Evolutionary conservation across 2,888 invertebrate genomes (phyloP).

Genomic region (Venustoraphidia nigricollis): DNA sequence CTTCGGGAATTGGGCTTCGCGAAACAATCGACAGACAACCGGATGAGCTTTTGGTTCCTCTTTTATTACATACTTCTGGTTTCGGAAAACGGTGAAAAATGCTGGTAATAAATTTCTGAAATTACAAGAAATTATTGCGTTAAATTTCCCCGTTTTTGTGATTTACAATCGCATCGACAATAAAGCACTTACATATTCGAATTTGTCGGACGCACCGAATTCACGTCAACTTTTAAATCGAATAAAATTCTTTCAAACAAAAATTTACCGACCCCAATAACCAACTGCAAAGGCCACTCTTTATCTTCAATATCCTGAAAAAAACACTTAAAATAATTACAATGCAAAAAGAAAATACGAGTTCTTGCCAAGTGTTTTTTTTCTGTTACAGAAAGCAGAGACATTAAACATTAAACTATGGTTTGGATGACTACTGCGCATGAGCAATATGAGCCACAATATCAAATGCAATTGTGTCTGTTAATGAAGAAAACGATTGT

Average conservation of each 20-base stretch:
- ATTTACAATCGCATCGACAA: no score
- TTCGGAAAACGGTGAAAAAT: conserved; percentile 64
- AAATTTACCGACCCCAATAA: conserved; percentile 60
- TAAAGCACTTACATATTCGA: conserved; percentile 22
- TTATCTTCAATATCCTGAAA: conserved; percentile 35
- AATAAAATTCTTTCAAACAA: conserved; percentile 74
- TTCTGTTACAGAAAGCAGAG: no score
- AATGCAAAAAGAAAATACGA: no score
- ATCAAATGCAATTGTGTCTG: no score
- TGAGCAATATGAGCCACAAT: no score
- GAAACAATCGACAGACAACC: conserved; percentile 48
- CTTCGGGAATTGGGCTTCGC: conserved; percentile 46
- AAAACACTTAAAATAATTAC: conserved; percentile 9
- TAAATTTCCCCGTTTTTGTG: no score
- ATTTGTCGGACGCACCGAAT: conserved; percentile 38
- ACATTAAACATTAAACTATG: no score
- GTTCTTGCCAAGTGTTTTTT: no score
- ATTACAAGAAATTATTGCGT: conserved; percentile 8
- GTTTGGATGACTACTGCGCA: no score
- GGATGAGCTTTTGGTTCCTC: conserved; percentile 80
- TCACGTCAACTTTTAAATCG: conserved; percentile 69
- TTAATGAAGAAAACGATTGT: no score
- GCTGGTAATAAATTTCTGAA: conserved; percentile 53
- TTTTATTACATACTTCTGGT: conserved; percentile 43
- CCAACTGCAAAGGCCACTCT: conserved; percentile 49